Percentiles rank a stretch among this genome's conserved stretches.
These are phyloP conservation scores for Drosophila macrospina DNA, from an alignment of 2,888 invertebrate genomes.

Conservation along the genomic window DNA sequence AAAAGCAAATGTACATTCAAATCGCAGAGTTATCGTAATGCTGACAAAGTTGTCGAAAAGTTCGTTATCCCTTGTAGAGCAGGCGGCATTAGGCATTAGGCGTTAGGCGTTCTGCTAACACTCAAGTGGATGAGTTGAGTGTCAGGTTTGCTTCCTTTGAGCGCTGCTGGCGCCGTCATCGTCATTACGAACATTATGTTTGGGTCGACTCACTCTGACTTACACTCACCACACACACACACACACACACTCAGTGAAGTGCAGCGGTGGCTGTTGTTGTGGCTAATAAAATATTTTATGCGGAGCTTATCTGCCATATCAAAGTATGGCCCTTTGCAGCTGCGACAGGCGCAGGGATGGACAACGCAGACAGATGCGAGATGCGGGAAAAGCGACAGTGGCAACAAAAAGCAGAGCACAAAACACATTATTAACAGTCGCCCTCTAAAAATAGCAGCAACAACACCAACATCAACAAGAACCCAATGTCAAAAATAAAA, in stretches of 20 bases:
- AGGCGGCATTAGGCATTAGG: slow-evolving; percentile 10
- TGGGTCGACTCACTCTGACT: slow-evolving; percentile 28
- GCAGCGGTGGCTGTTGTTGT: slow-evolving; percentile 37
- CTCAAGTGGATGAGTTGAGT: slow-evolving; percentile 57
- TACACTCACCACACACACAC: slow-evolving; percentile 8
- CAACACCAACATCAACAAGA: slow-evolving; percentile 60
- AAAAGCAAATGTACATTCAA: too few species aligned
- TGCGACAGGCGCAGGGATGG: slow-evolving; percentile 23
- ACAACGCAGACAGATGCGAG: background rate
- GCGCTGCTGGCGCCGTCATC: slow-evolving; percentile 58
- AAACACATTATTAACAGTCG: slow-evolving; percentile 72
- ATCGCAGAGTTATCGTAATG: background rate
- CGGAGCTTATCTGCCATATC: slow-evolving; percentile 72
- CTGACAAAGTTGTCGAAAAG: background rate
- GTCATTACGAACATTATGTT: slow-evolving; percentile 60
- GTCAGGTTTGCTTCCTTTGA: slow-evolving; percentile 47
- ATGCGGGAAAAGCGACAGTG: slow-evolving; percentile 36
- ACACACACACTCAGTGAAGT: slow-evolving; percentile 16
- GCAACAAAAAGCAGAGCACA: slow-evolving; percentile 57
- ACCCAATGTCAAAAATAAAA: slow-evolving; percentile 68
- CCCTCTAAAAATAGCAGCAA: slow-evolving; percentile 52
- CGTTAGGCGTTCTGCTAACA: slow-evolving; percentile 37
- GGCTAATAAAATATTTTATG: slow-evolving; percentile 80
- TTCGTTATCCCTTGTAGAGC: background rate
- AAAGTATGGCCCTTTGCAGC: slow-evolving; percentile 71